Percentiles rank a stretch among this genome's conserved stretches.
phyloP scores from a whole-genome alignment of 2,888 invertebrate species.

The Thera britannica region DNA sequence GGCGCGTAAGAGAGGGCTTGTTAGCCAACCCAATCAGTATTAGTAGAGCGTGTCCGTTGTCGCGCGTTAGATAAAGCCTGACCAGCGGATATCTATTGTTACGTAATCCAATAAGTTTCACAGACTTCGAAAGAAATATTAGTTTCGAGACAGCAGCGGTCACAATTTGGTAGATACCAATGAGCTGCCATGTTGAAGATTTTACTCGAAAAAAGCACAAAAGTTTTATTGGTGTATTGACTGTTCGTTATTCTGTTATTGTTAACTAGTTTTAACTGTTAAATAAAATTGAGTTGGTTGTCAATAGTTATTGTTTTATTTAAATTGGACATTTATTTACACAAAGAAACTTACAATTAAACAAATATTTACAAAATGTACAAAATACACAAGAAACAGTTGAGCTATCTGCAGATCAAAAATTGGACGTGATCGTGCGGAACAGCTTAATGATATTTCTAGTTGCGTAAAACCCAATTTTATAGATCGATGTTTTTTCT shows the following conservation, averaged over 20 bases:
- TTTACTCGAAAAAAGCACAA: slow-evolving; percentile 3
- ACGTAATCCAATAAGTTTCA: slow-evolving; percentile 74
- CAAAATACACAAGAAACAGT: too few relatives aligned
- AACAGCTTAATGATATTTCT: neutral
- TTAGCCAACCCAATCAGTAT: slow-evolving; percentile 69
- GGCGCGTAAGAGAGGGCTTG: slow-evolving; percentile 69
- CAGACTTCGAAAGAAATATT: slow-evolving; percentile 49
- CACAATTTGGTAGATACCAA: slow-evolving; percentile 7
- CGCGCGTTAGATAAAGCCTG: slow-evolving; percentile 67
- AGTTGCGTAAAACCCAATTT: neutral
- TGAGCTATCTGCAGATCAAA: too few relatives aligned
- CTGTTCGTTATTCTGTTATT: slow-evolving; percentile 56
- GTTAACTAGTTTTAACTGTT: slow-evolving; percentile 80
- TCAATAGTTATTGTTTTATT: slow-evolving; percentile 32
- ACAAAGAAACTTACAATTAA: too few relatives aligned
- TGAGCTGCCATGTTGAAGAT: slow-evolving; percentile 4
- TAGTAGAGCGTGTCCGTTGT: slow-evolving; percentile 79
- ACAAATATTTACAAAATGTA: too few relatives aligned
- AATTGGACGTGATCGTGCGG: neutral
- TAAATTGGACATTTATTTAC: neutral
- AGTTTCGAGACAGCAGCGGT: slow-evolving; percentile 26
- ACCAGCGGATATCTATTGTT: slow-evolving; percentile 70
- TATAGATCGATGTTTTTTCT: neutral
- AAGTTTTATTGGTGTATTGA: slow-evolving; percentile 12
- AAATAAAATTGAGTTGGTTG: slow-evolving; percentile 53